Evolutionary conservation across 2,113 vertebrate species (phyloP).

Genomic region (Megatriorchis doriae): DNA sequence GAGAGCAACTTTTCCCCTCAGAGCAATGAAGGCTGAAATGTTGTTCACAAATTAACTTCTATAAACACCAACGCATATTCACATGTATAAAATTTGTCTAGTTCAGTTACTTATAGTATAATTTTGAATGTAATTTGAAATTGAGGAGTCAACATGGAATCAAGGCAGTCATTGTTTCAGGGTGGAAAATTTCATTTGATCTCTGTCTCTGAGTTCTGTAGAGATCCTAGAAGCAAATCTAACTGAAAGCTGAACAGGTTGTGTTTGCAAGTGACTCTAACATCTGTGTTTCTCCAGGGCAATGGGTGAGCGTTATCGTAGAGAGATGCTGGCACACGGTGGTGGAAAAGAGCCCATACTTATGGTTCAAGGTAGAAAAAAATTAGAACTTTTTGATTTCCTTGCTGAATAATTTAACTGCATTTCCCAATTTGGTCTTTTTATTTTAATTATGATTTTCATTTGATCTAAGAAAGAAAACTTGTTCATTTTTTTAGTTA

Average conservation of each 20-base stretch:
- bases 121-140: not conserved
- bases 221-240: not conserved
- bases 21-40: not conserved
- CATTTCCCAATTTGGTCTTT: not conserved
- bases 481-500: not conserved
- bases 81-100: not conserved
- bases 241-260: not conserved
- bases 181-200: not conserved
- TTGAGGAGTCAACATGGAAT: not conserved
- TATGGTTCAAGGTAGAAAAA: slow-evolving; percentile 90
- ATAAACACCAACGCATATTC: not conserved
- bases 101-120: not conserved
- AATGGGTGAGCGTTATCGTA: slow-evolving; percentile 91
- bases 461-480: not conserved
- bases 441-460: not conserved
- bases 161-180: not conserved
- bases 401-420: not conserved
- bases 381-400: not conserved
- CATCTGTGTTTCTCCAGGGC: slow-evolving; percentile 75
- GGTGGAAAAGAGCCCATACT: slow-evolving; percentile 91
- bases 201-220: not conserved
- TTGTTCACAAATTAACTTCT: not conserved
- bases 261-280: slow-evolving; percentile 59
- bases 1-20: not conserved
- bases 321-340: slow-evolving; percentile 93